Conservation (phyloP, 2,797 vertebrate species). For the Phalanger gymnotis region DNA sequence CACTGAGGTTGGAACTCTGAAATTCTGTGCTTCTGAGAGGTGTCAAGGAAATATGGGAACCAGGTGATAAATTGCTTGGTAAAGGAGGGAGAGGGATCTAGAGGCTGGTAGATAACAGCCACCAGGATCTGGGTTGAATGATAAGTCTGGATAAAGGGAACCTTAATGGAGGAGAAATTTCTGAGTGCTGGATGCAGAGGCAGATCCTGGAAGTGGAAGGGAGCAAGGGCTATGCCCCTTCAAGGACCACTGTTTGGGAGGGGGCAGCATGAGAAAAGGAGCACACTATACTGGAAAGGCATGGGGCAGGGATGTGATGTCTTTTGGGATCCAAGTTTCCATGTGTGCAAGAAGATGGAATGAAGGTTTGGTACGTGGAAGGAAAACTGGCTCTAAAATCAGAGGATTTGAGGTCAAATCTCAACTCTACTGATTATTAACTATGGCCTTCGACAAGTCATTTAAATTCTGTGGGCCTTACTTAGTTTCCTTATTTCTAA, state of each 20-base stretch:
- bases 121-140: neutral
- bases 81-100: no score
- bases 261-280: no score
- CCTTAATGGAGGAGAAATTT: neutral
- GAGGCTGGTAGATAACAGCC: neutral
- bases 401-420: no score
- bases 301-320: neutral
- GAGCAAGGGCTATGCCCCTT: neutral
- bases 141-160: neutral
- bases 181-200: neutral
- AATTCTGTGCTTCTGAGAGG: constrained; percentile 44
- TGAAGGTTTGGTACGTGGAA: no score
- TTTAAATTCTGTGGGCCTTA: no score
- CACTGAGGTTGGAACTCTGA: constrained; percentile 19
- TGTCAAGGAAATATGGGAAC: constrained; percentile 23
- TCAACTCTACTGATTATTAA: no score
- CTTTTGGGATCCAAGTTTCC: neutral
- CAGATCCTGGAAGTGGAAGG: neutral
- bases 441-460: no score
- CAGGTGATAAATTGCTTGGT: neutral
- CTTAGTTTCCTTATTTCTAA: no score
- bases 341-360: no score
- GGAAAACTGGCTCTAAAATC: no score
- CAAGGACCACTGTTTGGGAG: no score
- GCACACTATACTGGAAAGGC: neutral